Evolutionary conservation across 2,888 invertebrate genomes (phyloP).

Genomic region (Oegoconia quadripuncta): DNA sequence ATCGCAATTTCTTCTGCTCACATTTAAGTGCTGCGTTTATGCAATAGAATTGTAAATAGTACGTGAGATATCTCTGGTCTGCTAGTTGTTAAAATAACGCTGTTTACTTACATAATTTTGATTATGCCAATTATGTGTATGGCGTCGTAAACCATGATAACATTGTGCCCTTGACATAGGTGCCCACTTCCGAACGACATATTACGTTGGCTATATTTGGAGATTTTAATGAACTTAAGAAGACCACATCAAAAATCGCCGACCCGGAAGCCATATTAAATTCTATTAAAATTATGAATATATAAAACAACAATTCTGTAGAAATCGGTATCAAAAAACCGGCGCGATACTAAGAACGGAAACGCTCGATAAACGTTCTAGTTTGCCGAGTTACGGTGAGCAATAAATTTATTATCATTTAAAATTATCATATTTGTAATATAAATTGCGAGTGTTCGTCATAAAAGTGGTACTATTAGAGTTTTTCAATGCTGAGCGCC

Average conservation of each 20-base stretch:
- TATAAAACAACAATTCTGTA: conserved; percentile 46
- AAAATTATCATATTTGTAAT: conserved; percentile 61
- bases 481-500: conserved; percentile 51
- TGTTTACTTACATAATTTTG: too few species aligned
- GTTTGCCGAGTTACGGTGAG: conserved; percentile 35
- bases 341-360: conserved; percentile 52
- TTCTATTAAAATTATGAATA: conserved; percentile 41
- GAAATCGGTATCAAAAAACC: conserved; percentile 54
- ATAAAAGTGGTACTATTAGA: conserved; percentile 50
- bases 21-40: too few species aligned
- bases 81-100: too few species aligned
- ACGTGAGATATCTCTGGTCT: too few species aligned
- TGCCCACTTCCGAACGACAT: too few species aligned
- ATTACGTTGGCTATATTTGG: conserved; percentile 8
- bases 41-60: too few species aligned
- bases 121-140: too few species aligned
- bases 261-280: conserved; percentile 24
- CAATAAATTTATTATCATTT: conserved; percentile 57
- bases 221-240: conserved; percentile 10
- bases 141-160: too few species aligned
- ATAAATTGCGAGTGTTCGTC: conserved; percentile 45
- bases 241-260: conserved; percentile 17
- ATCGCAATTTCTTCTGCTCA: too few species aligned
- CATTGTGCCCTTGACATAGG: too few species aligned
- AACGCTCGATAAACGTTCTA: conserved; percentile 60